Percentiles rank a stretch among this genome's conserved stretches.
Evolutionary conservation across 2,113 vertebrate species (phyloP).

Genomic region (Chloropsis hardwickii): DNA sequence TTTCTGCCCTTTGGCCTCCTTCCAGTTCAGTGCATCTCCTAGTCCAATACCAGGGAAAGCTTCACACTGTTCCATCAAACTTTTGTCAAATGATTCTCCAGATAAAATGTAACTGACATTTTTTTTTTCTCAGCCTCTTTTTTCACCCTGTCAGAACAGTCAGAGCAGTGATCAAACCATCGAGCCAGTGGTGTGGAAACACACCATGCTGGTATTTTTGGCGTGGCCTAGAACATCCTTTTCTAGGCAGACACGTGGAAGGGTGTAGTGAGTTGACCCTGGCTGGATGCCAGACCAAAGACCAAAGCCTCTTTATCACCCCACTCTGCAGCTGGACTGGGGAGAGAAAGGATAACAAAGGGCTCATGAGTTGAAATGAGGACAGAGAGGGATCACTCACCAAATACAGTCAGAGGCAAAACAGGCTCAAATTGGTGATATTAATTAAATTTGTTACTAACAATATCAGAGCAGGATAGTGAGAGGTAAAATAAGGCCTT

Average conservation of each 20-base stretch:
- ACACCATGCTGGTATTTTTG: constrained; percentile 5
- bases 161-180: neutral
- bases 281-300: neutral
- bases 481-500: neutral
- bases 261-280: neutral
- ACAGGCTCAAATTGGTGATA: neutral
- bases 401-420: neutral
- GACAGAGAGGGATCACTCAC: neutral
- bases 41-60: neutral
- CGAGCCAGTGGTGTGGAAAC: constrained; percentile 17
- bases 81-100: constrained; percentile 38
- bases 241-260: neutral
- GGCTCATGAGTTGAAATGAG: neutral
- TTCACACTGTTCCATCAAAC: constrained; percentile 23
- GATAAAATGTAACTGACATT: constrained; percentile 26
- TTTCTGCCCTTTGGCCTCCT: constrained; percentile 43
- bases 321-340: neutral
- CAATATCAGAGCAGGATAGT: neutral
- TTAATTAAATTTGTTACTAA: neutral
- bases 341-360: neutral
- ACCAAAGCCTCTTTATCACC: neutral
- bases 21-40: neutral
- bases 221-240: neutral
- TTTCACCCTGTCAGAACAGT: constrained; percentile 39
- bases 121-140: constrained; percentile 27